Percentiles rank a stretch among this genome's conserved stretches.
phyloP scores from a whole-genome alignment of 2,113 vertebrate genomes.

The Taurulus bubalis region DNA sequence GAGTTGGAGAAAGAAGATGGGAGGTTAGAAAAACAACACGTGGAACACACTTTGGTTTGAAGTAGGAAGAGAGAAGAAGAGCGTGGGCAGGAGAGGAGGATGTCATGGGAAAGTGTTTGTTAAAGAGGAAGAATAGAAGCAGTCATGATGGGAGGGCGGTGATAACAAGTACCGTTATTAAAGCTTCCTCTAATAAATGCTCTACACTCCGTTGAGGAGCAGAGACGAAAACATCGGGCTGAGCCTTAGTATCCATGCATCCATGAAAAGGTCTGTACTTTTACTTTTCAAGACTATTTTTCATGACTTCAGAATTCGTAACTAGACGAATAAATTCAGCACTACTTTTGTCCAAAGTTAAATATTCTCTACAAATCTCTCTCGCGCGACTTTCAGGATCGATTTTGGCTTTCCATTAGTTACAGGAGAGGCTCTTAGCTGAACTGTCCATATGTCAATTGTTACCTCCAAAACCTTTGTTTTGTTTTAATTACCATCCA shows the following conservation, averaged over 20 bases:
- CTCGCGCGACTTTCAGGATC: too few species aligned
- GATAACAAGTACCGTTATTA: conserved; percentile 47
- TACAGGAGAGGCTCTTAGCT: too few species aligned
- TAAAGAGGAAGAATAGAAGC: conserved; percentile 37
- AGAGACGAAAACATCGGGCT: not conserved
- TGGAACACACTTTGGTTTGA: not conserved
- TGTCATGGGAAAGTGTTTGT: not conserved
- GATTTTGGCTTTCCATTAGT: too few species aligned
- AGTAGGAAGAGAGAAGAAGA: not conserved
- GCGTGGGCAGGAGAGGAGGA: conserved; percentile 21
- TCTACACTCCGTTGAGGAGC: conserved; percentile 23
- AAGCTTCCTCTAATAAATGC: conserved; percentile 38
- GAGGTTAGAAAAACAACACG: not conserved
- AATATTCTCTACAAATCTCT: too few species aligned
- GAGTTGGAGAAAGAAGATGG: not conserved
- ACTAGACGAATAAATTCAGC: too few species aligned
- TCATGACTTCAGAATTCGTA: too few species aligned
- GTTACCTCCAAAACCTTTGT: too few species aligned
- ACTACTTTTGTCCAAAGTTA: not conserved
- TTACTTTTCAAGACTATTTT: too few species aligned
- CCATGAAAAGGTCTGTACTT: too few species aligned
- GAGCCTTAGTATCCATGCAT: not conserved
- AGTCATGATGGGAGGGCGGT: conserved; percentile 4
- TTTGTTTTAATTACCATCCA: too few species aligned
- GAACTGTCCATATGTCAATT: too few species aligned